A percentile compares a stretch with the other conserved stretches of the same genome.
phyloP scores from a whole-genome alignment of 2,113 vertebrate genomes.

The Anthoscopus minutus region DNA sequence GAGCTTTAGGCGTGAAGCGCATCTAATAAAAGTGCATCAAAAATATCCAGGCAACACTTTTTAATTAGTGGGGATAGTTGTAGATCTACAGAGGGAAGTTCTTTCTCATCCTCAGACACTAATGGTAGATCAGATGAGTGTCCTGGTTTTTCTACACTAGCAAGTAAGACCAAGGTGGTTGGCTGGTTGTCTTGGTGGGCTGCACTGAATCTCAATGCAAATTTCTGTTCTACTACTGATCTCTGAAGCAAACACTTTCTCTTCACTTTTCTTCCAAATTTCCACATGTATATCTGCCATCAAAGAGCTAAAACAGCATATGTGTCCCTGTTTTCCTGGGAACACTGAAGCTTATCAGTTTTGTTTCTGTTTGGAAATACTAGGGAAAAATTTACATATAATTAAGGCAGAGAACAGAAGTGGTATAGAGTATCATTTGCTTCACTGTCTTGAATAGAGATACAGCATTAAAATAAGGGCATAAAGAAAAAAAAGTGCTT shows the following conservation, averaged over 20 bases:
- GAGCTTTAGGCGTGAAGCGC: not conserved
- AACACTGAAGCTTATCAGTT: not conserved
- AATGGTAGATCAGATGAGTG: not conserved
- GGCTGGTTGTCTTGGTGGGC: not conserved
- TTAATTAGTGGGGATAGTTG: not conserved
- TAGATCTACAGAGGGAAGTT: not conserved
- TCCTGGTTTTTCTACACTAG: not conserved
- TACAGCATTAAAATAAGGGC: constrained; percentile 58
- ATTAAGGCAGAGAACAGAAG: constrained; percentile 58
- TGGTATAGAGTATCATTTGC: constrained; percentile 52
- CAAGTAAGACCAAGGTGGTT: not conserved
- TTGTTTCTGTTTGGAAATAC: constrained; percentile 1
- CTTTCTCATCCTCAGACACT: not conserved
- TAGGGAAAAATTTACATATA: not conserved
- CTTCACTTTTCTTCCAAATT: constrained; percentile 34
- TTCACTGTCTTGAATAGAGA: constrained; percentile 58
- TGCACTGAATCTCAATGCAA: not conserved
- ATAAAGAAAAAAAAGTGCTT: constrained; percentile 48
- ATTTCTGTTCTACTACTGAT: not conserved
- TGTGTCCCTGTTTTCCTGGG: not conserved
- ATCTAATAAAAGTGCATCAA: not conserved
- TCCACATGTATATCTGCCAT: not conserved
- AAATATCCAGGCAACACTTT: not conserved
- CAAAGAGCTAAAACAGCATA: constrained; percentile 2
- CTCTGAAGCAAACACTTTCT: not conserved